Percentiles rank a stretch among this genome's conserved stretches.
phyloP scores from a whole-genome alignment of 1,140 invertebrate species.

The Drosophila rufa region DNA sequence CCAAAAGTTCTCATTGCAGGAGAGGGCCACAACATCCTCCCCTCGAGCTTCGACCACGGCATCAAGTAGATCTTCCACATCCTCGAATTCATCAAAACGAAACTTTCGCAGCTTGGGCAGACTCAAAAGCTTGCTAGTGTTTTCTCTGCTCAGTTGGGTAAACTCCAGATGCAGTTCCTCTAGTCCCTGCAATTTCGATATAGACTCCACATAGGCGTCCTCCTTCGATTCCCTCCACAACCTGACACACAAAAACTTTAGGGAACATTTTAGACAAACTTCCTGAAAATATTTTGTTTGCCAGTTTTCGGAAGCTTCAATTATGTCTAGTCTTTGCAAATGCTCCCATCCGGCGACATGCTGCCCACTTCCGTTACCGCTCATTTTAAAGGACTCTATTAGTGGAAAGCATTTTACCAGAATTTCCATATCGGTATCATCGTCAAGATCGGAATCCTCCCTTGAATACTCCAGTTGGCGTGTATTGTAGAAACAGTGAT shows the following conservation, averaged over 20 bases:
- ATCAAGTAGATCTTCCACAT: not conserved
- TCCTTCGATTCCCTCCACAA: conserved; percentile 15
- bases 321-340: conserved; percentile 13
- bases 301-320: not conserved
- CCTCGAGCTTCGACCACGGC: not conserved
- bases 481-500: conserved; percentile 3
- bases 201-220: conserved; percentile 4
- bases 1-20: conserved; percentile 34
- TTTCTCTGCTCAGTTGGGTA: conserved; percentile 6
- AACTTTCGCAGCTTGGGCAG: conserved; percentile 32
- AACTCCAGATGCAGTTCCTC: conserved; percentile 32
- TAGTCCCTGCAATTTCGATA: conserved; percentile 10
- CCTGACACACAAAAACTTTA: conserved; percentile 13
- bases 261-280: conserved; percentile 3
- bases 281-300: conserved; percentile 4
- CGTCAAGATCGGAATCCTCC: not conserved
- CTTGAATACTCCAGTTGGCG: conserved; percentile 10
- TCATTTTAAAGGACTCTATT: conserved; percentile 11
- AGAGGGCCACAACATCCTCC: conserved; percentile 9
- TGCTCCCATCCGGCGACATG: conserved; percentile 18
- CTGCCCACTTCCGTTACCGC: not conserved
- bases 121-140: conserved; percentile 1
- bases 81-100: conserved; percentile 17
- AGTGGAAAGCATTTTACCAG: conserved; percentile 26
- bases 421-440: conserved; percentile 11